Evolutionary conservation across 2,113 vertebrate genomes (phyloP).

Genomic region (Ivindomyrus marchei): DNA sequence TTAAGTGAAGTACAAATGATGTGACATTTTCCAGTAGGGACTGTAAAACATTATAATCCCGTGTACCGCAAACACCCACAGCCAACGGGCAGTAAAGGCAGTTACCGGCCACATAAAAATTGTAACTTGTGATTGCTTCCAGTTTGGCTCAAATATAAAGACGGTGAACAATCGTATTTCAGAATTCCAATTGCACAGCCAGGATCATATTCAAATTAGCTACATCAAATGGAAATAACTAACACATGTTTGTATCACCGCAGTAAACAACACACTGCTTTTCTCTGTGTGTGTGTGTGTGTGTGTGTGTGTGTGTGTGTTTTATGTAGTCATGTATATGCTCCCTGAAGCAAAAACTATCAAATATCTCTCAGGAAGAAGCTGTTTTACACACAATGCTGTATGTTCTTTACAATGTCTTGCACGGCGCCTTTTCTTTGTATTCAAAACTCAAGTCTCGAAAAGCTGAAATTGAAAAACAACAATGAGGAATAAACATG

Average conservation of each 20-base stretch:
- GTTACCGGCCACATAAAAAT: conserved; percentile 2
- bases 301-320: neutral
- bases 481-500: neutral
- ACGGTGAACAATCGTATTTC: neutral
- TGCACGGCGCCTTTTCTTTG: neutral
- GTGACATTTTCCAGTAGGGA: neutral
- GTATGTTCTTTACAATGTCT: neutral
- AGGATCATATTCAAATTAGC: conserved; percentile 19
- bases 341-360: neutral
- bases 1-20: neutral
- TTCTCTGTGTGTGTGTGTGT: neutral
- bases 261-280: neutral
- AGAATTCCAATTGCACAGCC: conserved; percentile 11
- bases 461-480: neutral
- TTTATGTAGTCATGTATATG: neutral
- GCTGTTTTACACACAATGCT: neutral
- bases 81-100: neutral
- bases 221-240: conserved; percentile 12
- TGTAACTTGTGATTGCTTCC: neutral
- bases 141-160: conserved; percentile 13
- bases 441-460: neutral
- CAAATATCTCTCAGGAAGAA: neutral
- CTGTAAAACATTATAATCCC: neutral
- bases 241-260: neutral
- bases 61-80: neutral